Conservation (phyloP, 2,113 vertebrate species). For the Onychostruthus taczanowskii region DNA sequence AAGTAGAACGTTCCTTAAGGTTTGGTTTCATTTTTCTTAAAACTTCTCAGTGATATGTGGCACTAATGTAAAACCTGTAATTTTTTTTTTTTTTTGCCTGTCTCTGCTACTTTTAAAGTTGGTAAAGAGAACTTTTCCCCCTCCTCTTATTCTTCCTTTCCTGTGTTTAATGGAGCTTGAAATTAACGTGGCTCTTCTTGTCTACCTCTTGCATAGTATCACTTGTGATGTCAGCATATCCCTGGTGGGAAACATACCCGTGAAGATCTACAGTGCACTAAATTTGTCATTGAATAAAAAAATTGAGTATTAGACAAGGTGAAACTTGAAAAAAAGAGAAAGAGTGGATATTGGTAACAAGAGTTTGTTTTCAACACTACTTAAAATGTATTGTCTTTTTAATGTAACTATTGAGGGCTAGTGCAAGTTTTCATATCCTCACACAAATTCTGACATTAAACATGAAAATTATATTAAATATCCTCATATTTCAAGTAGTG, state of each 20-base stretch:
- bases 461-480: background rate
- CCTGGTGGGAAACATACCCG: background rate
- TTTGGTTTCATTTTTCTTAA: background rate
- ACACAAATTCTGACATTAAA: background rate
- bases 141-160: background rate
- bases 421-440: background rate
- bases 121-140: background rate
- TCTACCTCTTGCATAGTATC: background rate
- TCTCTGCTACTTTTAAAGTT: background rate
- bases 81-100: background rate
- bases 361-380: background rate
- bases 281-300: background rate
- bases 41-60: background rate
- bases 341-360: background rate
- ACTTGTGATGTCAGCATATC: conserved; percentile 34
- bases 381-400: background rate
- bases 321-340: background rate
- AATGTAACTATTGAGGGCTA: background rate
- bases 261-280: background rate
- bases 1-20: background rate
- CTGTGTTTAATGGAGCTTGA: conserved; percentile 51
- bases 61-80: background rate
- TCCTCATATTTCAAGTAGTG: background rate
- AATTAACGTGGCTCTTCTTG: conserved; percentile 27
- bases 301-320: background rate